A percentile compares a stretch with the other conserved stretches of the same genome.
phyloP scores from a whole-genome alignment of 2,888 invertebrate species.

The Scaptomyza parva region DNA sequence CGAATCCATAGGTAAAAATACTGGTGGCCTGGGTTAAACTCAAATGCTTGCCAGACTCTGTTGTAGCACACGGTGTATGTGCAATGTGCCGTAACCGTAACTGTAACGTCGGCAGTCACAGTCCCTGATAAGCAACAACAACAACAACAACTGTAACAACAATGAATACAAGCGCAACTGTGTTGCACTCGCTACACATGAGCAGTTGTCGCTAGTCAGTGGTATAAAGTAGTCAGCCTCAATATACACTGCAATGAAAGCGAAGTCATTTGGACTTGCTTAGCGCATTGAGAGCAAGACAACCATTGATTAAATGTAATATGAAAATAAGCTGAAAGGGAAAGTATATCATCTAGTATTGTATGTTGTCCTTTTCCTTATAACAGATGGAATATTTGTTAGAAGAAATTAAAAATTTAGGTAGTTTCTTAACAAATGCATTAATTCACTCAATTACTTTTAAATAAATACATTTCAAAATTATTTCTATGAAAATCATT shows the following conservation, averaged over 20 bases:
- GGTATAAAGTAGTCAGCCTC: constrained; percentile 13
- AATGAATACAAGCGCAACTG: constrained; percentile 26
- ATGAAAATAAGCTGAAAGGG: background rate
- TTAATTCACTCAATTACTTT: no score
- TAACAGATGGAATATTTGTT: no score
- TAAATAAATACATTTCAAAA: no score
- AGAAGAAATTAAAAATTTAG: no score
- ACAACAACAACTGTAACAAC: constrained; percentile 28
- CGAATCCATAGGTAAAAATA: constrained; percentile 56
- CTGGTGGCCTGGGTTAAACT: constrained; percentile 19
- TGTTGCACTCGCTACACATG: constrained; percentile 54
- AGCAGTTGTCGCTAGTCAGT: constrained; percentile 36
- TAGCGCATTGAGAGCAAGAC: background rate
- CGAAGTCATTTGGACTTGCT: background rate
- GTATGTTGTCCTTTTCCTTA: no score
- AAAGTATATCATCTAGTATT: no score
- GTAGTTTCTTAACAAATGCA: no score
- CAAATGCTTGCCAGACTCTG: constrained; percentile 11
- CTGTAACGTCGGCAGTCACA: constrained; percentile 23
- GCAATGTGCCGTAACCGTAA: constrained; percentile 48
- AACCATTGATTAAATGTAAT: background rate
- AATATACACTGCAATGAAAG: constrained; percentile 20
- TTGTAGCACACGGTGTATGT: constrained; percentile 51
- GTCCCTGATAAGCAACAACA: constrained; percentile 14
- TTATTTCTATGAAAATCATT: no score